A percentile compares a stretch with the other conserved stretches of the same genome.
Conservation (phyloP, 2,113 vertebrate species). For the Myodes glareolus region DNA sequence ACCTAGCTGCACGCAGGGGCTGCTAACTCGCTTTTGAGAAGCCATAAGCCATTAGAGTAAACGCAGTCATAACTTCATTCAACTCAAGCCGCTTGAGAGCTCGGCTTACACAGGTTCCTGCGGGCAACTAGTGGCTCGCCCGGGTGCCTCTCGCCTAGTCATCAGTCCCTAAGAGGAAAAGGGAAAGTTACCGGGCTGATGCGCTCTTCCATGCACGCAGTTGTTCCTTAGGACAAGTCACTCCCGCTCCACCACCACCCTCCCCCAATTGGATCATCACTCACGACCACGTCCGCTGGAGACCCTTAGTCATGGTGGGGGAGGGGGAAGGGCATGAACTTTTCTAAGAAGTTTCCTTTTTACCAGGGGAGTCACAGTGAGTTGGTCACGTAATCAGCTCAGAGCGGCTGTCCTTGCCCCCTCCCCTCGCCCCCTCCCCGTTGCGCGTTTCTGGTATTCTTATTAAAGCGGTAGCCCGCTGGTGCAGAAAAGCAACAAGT, state of each 20-base stretch:
- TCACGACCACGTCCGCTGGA: conserved; percentile 75
- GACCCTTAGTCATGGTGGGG: conserved; percentile 78
- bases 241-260: not conserved
- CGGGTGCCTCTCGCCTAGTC: conserved; percentile 72
- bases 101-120: conserved; percentile 62
- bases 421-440: conserved; percentile 35
- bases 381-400: conserved; percentile 77
- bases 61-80: conserved; percentile 79
- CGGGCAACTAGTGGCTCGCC: conserved; percentile 80
- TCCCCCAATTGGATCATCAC: conserved; percentile 48
- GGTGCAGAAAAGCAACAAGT: conserved; percentile 93
- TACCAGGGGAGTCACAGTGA: conserved; percentile 69
- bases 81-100: conserved; percentile 65
- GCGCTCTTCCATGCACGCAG: conserved; percentile 65
- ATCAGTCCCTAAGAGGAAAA: conserved; percentile 74
- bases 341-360: conserved; percentile 77
- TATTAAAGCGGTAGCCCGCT: conserved; percentile 80
- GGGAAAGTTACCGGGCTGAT: conserved; percentile 73
- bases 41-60: conserved; percentile 66
- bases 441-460: conserved; percentile 67
- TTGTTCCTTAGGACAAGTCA: conserved; percentile 74
- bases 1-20: conserved; percentile 59
- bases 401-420: conserved; percentile 13
- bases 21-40: conserved; percentile 59
- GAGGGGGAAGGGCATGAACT: conserved; percentile 58